phyloP scores from a whole-genome alignment of 1,140 invertebrate species.

The Drosophila micromelanica region DNA sequence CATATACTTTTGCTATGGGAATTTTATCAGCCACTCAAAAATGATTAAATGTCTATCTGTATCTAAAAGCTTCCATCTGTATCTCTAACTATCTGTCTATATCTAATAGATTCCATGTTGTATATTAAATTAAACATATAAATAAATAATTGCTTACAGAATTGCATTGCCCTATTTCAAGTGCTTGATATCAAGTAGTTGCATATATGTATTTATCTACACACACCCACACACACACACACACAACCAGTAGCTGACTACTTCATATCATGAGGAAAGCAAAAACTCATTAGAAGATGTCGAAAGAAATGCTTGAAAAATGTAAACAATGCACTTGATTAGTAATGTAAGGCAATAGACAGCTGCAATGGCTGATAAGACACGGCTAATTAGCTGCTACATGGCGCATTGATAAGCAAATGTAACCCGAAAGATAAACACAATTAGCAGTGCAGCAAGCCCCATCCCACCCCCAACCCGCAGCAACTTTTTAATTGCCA shows the following conservation, averaged over 20 bases:
- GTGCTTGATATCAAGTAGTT: background rate
- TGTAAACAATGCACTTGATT: constrained; percentile 75
- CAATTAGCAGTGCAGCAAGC: background rate
- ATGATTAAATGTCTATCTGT: too few relatives aligned
- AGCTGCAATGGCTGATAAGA: constrained; percentile 71
- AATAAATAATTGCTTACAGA: background rate
- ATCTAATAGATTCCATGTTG: too few relatives aligned
- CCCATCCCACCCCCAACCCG: background rate
- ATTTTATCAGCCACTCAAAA: too few relatives aligned
- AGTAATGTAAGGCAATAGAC: constrained; percentile 58
- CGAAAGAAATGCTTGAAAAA: constrained; percentile 62
- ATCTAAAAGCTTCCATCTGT: too few relatives aligned
- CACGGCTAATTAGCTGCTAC: constrained; percentile 67
- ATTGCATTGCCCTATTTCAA: background rate
- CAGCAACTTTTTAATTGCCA: constrained; percentile 1
- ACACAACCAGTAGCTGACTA: constrained; percentile 24
- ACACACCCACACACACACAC: background rate
- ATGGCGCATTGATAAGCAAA: constrained; percentile 54
- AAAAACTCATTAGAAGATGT: constrained; percentile 70
- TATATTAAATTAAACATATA: too few relatives aligned
- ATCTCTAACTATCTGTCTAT: too few relatives aligned
- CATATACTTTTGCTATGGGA: too few relatives aligned
- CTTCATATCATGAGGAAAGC: constrained; percentile 8
- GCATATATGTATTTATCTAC: background rate
- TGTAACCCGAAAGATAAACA: constrained; percentile 27